phyloP scores from a whole-genome alignment of 2,797 vertebrate genomes.

The Malurus leucopterus region DNA sequence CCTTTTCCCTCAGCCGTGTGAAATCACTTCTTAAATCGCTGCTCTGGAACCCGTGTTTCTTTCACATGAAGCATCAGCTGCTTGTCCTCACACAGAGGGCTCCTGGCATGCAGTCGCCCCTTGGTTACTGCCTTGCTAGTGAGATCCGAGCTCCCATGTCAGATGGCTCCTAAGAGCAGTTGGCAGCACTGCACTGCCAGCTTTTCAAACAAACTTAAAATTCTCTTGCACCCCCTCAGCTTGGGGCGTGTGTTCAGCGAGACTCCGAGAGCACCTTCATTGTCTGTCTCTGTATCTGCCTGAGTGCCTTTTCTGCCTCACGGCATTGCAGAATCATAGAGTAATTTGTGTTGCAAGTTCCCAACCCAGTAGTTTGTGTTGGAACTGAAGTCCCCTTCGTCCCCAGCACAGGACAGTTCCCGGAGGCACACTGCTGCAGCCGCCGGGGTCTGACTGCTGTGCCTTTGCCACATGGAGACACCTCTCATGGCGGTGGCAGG shows the following conservation, averaged over 20 bases:
- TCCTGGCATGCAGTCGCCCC: background rate
- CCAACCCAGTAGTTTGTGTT: background rate
- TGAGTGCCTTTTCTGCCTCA: background rate
- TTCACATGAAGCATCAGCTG: background rate
- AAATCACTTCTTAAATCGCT: background rate
- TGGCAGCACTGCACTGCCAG: accelerated
- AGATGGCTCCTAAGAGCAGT: background rate
- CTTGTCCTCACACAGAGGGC: background rate
- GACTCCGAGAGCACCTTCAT: background rate
- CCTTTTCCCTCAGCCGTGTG: background rate
- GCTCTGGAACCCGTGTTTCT: background rate
- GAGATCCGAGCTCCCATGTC: background rate
- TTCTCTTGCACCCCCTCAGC: no score
- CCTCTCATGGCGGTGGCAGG: background rate
- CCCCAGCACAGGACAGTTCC: background rate
- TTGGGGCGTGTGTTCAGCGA: accelerated
- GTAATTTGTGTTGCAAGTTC: background rate
- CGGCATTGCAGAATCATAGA: background rate
- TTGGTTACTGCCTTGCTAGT: background rate
- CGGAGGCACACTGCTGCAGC: background rate
- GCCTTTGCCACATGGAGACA: background rate
- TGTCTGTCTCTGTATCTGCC: background rate
- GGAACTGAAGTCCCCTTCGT: background rate
- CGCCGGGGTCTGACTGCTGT: background rate
- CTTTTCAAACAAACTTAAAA: background rate